A percentile compares a stretch with the other conserved stretches of the same genome.
phyloP scores from a whole-genome alignment of 2,888 invertebrate genomes.

The Caenorhabditis plicata region DNA sequence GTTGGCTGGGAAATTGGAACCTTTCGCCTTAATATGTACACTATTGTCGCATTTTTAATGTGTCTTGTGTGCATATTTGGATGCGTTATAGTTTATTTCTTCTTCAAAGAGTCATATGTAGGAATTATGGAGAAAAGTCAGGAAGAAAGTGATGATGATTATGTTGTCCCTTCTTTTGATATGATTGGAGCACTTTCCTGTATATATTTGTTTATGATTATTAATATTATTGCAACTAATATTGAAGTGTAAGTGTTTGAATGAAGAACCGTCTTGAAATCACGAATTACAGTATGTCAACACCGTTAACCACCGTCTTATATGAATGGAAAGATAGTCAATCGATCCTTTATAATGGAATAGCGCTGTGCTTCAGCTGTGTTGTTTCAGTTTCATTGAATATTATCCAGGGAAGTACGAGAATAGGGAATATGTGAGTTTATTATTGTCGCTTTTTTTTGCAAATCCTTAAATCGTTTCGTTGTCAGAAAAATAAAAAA shows the following conservation, averaged over 20 bases:
- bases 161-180: slow-evolving; percentile 41
- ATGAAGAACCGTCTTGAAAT: not conserved
- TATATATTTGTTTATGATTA: slow-evolving; percentile 44
- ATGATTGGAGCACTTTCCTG: slow-evolving; percentile 31
- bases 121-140: too few relatives aligned
- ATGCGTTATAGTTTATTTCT: slow-evolving; percentile 25
- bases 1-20: slow-evolving; percentile 22
- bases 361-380: slow-evolving; percentile 32
- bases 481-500: too few relatives aligned
- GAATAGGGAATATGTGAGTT: slow-evolving; percentile 37
- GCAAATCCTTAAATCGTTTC: not conserved
- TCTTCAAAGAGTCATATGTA: slow-evolving; percentile 45
- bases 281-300: slow-evolving; percentile 24
- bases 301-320: slow-evolving; percentile 38
- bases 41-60: slow-evolving; percentile 38
- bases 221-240: slow-evolving; percentile 40
- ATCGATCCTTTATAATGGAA: slow-evolving; percentile 41
- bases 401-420: slow-evolving; percentile 28
- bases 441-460: not conserved
- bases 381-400: slow-evolving; percentile 32
- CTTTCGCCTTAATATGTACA: slow-evolving; percentile 37
- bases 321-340: slow-evolving; percentile 42
- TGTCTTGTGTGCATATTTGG: slow-evolving; percentile 20
- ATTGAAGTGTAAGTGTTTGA: slow-evolving; percentile 39
- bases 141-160: slow-evolving; percentile 26